Percentiles rank a stretch among this genome's conserved stretches.
Conservation (phyloP, 2,888 invertebrate species). For the Subacronicta megacephala region DNA sequence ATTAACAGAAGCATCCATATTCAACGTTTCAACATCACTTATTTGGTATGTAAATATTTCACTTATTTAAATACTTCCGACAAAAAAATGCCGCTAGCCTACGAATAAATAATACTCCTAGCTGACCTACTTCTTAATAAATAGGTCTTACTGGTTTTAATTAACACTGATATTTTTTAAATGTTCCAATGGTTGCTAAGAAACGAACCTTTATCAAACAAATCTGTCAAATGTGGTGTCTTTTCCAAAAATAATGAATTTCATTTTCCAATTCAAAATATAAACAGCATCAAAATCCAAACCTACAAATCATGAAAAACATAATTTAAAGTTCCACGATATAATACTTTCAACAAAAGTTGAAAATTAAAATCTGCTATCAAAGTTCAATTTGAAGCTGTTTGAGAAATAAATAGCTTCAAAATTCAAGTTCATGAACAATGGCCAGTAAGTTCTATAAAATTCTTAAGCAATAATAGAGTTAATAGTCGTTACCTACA, state of each 20-base stretch:
- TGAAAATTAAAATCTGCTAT: too few species aligned
- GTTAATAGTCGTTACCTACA: too few species aligned
- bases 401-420: too few species aligned
- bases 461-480: too few species aligned
- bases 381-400: background rate
- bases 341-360: background rate
- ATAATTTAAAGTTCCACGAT: background rate
- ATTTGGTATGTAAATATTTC: too few species aligned
- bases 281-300: background rate
- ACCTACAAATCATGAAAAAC: background rate
- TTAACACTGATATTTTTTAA: background rate
- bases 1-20: too few species aligned
- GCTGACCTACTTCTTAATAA: slow-evolving; percentile 10
- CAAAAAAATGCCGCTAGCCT: too few species aligned
- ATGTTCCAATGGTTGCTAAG: slow-evolving; percentile 17
- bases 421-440: background rate
- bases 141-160: background rate
- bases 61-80: too few species aligned
- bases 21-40: too few species aligned
- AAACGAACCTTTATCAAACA: slow-evolving; percentile 6
- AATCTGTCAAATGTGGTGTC: slow-evolving; percentile 2
- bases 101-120: background rate
- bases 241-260: background rate
- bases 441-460: slow-evolving; percentile 24
- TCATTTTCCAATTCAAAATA: background rate